Base-by-base conservation (phyloP, 1,140 invertebrate species). In the Cotesia vestalis region DNA sequence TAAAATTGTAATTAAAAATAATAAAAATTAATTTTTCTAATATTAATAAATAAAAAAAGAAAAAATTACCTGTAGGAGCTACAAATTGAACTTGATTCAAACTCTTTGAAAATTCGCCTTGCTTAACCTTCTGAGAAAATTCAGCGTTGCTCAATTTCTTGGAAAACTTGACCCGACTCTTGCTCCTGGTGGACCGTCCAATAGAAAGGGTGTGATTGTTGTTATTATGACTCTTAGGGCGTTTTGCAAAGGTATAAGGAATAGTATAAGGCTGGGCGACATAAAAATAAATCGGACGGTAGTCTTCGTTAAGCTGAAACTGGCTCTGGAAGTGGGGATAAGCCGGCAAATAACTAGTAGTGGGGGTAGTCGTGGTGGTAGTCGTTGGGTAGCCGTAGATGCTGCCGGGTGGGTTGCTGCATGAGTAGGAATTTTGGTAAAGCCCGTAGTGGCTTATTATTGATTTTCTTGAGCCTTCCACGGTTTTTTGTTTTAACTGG, bases 231-330 rank as follows among this genome's bases (percentile, higher is more conserved):
- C 40, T 66, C n/a, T 72, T 85, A n/a, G 83, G 83, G 5, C 82
- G 78, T 51, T 81, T 83, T 11, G 84, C 84, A 67, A 85, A 85
- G 9, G 84, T 84, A 57, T 85, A 85, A 38, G 84, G 84, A 62
- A 86, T 86, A 17, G 84, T 86, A 59, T 86, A 86, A n/a, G 84
- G 84, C 67, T 86, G 84, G 11, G 84, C 84, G 52, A 86, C 84
- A 77, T 86, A 86, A 73, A 86, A 86, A 73, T 86, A 86, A 64
- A 86, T 86, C 67, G 84, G 84, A 57, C 84, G 75, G 59, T 86
- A 86, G 67, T 85, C 84, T 71, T 86, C 84, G 73, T 84, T 81
- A 0, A 81, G 72, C 60, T 75, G 67, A 55, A 34, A 57, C 61
- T 64, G 73, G 11, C 40, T 9, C 51, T 68, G 61, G 40, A 9